Evolutionary conservation across 2,888 invertebrate species (phyloP).

Genomic region (Xestia ashworthii): DNA sequence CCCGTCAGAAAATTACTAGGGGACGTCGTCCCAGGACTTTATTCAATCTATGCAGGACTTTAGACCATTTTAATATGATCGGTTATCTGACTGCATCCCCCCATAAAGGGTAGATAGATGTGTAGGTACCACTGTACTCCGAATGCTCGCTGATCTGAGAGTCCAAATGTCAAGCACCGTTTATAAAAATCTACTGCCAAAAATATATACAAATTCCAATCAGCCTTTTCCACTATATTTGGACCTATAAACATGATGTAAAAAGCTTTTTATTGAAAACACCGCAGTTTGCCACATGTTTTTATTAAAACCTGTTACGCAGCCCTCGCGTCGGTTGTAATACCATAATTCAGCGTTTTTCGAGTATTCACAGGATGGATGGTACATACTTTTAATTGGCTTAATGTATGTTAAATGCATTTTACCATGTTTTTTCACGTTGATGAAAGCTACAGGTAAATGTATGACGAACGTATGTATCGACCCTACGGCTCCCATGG

Average conservation of each 20-base stretch:
- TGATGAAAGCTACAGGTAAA: constrained; percentile 19
- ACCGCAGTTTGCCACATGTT: constrained; percentile 8
- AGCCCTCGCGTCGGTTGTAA: constrained; percentile 21
- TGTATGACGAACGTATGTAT: not conserved
- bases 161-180: not conserved
- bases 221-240: not conserved
- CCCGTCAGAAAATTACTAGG: constrained; percentile 59
- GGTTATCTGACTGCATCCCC: not conserved
- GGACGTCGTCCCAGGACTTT: constrained; percentile 28
- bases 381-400: constrained; percentile 53
- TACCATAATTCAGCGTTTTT: constrained; percentile 20
- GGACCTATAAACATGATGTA: not conserved
- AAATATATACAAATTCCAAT: not conserved
- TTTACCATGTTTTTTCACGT: constrained; percentile 26
- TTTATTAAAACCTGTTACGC: constrained; percentile 25
- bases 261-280: constrained; percentile 20
- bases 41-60: constrained; percentile 17
- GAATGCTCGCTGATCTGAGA: not conserved
- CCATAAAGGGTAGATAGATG: not conserved
- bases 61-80: not conserved
- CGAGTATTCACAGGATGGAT: constrained; percentile 21
- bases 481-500: not conserved
- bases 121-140: not conserved
- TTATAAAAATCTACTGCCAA: not conserved
- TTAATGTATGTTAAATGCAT: constrained; percentile 24